Evolutionary conservation across 2,113 vertebrate species (phyloP).

Genomic region (Machaerirhynchus nigripectus): DNA sequence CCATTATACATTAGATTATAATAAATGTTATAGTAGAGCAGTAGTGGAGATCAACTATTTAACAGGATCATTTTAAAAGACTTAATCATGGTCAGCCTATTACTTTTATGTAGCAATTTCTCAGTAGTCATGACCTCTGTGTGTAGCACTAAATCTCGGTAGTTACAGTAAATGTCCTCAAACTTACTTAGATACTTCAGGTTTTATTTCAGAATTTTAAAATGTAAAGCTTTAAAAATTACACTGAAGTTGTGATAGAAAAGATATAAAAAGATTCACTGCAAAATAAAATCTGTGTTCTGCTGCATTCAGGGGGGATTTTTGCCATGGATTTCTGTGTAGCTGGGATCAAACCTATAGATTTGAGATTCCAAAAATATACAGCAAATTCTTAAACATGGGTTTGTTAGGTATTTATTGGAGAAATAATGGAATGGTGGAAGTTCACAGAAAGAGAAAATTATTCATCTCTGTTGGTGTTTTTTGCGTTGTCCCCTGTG

Average conservation of each 20-base stretch:
- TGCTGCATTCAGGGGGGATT: neutral
- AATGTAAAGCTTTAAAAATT: neutral
- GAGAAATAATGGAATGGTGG: neutral
- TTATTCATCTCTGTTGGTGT: fast-evolving
- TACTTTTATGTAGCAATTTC: neutral
- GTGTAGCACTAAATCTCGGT: neutral
- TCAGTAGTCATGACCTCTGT: neutral
- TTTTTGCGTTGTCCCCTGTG: neutral
- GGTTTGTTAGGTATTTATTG: neutral
- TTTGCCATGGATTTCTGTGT: neutral
- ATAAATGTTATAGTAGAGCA: conserved; percentile 20
- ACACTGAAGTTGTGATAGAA: neutral
- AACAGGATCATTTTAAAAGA: conserved; percentile 27
- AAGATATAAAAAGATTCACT: neutral
- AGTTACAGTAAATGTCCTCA: neutral
- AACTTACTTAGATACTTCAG: neutral
- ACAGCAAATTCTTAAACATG: neutral
- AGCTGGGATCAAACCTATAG: neutral
- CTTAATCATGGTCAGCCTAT: neutral
- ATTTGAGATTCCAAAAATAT: neutral
- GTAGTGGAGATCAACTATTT: conserved; percentile 24
- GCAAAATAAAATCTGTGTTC: neutral
- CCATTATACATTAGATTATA: conserved; percentile 27
- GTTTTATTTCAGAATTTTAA: neutral
- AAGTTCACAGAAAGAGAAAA: neutral